phyloP scores from a whole-genome alignment of 2,113 vertebrate species.

The Rhinopomastus cyanomelas region DNA sequence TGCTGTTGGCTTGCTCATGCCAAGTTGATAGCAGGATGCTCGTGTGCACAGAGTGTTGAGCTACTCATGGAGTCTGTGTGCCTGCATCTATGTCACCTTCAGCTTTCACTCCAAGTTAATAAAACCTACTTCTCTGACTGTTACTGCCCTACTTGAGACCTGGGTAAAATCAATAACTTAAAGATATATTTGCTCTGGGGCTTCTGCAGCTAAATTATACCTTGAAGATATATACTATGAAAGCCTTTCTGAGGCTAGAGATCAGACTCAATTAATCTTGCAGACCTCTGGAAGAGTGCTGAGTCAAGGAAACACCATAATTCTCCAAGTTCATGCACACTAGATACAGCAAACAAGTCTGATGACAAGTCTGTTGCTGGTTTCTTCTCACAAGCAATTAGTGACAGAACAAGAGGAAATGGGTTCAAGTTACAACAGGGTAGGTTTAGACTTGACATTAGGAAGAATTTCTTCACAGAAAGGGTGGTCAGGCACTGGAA shows the following conservation, averaged over 20 bases:
- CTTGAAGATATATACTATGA: background rate
- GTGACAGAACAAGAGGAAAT: no score
- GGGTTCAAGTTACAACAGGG: no score
- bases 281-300: background rate
- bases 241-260: background rate
- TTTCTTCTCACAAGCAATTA: no score
- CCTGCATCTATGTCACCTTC: background rate
- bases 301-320: background rate
- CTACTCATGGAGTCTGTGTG: rapidly evolving
- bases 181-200: background rate
- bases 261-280: background rate
- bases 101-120: background rate
- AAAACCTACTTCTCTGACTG: background rate
- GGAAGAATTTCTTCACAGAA: no score
- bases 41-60: rapidly evolving
- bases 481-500: no score
- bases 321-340: background rate
- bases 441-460: no score
- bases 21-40: background rate
- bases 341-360: background rate
- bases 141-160: background rate
- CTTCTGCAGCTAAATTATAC: background rate
- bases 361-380: no score
- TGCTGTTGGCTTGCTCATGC: rapidly evolving
- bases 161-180: background rate